Evolutionary conservation across 2,797 vertebrate species (phyloP).

Genomic region (Chloroceryle inda): DNA sequence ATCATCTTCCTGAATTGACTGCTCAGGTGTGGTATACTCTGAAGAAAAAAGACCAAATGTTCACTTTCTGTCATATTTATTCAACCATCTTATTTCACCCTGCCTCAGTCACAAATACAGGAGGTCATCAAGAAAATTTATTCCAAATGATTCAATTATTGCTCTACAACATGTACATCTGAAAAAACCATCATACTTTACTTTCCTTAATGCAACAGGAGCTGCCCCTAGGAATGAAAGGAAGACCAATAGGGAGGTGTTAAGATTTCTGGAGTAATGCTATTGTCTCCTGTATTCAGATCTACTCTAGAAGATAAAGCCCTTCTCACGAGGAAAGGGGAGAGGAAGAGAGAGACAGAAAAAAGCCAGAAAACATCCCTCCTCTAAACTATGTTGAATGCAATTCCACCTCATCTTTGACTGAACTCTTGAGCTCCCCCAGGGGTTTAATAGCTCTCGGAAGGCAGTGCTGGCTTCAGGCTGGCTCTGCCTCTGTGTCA

Average conservation of each 20-base stretch:
- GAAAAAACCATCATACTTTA: background rate
- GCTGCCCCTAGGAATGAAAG: background rate
- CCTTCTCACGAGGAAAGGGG: background rate
- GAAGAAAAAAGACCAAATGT: background rate
- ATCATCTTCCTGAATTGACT: conserved; percentile 81
- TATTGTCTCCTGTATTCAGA: background rate
- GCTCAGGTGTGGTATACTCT: conserved; percentile 57
- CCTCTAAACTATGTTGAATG: background rate
- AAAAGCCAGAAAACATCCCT: background rate
- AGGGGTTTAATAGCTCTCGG: fast-evolving
- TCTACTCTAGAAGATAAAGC: background rate
- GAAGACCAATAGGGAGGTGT: background rate
- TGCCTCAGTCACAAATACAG: background rate
- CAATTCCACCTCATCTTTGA: background rate
- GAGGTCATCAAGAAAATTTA: background rate
- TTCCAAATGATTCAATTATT: background rate
- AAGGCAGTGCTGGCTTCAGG: background rate
- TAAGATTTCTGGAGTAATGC: background rate
- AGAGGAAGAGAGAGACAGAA: background rate
- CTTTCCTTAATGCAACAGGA: background rate
- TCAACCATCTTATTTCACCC: background rate
- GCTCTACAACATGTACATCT: background rate
- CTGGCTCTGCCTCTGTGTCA: background rate
- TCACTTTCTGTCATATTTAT: background rate
- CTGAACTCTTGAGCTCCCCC: background rate